Evolutionary conservation across 2,797 vertebrate species (phyloP).

Genomic region (Apodemus agrarius): DNA sequence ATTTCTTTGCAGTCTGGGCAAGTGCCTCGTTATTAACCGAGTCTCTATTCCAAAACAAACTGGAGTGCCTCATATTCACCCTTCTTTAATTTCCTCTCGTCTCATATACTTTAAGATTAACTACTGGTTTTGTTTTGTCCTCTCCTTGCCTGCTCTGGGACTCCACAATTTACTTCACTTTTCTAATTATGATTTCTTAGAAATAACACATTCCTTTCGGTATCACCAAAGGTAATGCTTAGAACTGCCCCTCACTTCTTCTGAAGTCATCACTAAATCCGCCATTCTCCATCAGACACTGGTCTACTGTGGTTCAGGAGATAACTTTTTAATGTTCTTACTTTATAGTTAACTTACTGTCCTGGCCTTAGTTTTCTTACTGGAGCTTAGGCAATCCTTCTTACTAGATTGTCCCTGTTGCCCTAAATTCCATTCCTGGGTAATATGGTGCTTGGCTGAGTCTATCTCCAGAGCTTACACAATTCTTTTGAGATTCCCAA

Average conservation of each 20-base stretch:
- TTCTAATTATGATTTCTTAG: constrained; percentile 38
- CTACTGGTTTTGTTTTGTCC: constrained; percentile 57
- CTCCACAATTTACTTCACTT: background rate
- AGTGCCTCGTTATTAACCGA: constrained; percentile 81
- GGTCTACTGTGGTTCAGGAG: constrained; percentile 10
- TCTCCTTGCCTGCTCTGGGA: background rate
- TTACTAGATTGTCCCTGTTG: background rate
- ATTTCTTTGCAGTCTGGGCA: constrained; percentile 79
- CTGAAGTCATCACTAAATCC: constrained; percentile 13
- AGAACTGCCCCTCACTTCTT: background rate
- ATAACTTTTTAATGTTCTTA: constrained; percentile 44
- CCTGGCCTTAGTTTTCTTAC: background rate
- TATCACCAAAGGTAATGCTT: background rate
- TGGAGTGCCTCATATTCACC: constrained; percentile 65
- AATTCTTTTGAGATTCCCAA: background rate
- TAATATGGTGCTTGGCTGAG: background rate
- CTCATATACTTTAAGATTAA: constrained; percentile 65
- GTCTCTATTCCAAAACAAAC: constrained; percentile 78
- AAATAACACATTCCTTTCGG: constrained; percentile 34
- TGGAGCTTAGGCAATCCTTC: background rate
- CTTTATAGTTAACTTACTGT: constrained; percentile 31
- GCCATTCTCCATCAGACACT: background rate
- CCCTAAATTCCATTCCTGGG: constrained; percentile 43
- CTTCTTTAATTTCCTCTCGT: constrained; percentile 75
- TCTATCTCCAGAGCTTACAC: background rate